Base-by-base conservation (phyloP, 2,888 invertebrate genomes). In the Lacanobia oleracea region DNA sequence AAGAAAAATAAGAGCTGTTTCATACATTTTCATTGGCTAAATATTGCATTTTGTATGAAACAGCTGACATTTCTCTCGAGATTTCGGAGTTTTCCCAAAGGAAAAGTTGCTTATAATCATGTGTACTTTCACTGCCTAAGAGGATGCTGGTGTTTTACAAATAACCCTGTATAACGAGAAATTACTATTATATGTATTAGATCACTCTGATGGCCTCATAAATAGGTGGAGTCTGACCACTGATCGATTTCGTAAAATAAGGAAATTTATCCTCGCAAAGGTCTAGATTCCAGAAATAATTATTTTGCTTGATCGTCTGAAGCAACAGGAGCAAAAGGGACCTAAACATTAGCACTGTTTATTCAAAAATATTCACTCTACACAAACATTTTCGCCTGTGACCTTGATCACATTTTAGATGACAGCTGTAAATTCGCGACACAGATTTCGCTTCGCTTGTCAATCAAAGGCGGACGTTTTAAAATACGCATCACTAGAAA, bases 341-440 rank as follows among this genome's bases (percentile, higher is more conserved):
- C 8, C 12, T 21, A n/a, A 57, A 45, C 16, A 23, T 8, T 10
- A 45, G 4, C 21, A 27, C 10, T 21, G 16, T 27, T 43, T n/a
- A n/a, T 43, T 43, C 16, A 7, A 18, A 21, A 63, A 37, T 51
- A 54, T 23, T 18, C 33, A 40, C 54, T 50, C 21, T 48, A 48
- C 50, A 61, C 43, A 64, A 72, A n/a, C 7, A 23, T 51, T 59
- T 48, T 51, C 43, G 12, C 43, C 59, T 51, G n/a, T 56, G 62
- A 37, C 72, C 72, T 57, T 40, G 61, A 66, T n/a, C 33, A 51
- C 65, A 62, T 61, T 66, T 66, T 66, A 23, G 65, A 45, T 72
- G 45, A 66, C 45, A 16, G 48, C 57, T 51, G 66, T 57, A 14
- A 59, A 50, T 67, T 57, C n/a, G 27, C 21, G 53, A 67, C 62